Evolutionary conservation across 2,888 invertebrate species (phyloP).

Genomic region (Conus canariensis): DNA sequence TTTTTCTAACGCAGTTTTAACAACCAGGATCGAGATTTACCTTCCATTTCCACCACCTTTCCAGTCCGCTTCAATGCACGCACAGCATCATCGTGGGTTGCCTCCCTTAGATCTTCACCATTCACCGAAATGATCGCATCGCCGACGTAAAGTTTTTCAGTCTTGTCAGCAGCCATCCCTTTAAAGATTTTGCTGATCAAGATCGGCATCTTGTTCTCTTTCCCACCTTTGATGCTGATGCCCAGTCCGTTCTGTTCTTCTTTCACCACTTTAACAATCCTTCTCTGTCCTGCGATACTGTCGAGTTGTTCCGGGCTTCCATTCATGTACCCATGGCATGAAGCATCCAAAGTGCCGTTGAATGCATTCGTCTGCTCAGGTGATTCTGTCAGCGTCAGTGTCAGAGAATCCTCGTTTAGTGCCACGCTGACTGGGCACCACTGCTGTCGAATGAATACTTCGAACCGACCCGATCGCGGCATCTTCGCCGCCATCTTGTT

Average conservation of each 20-base stretch:
- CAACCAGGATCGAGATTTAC: conserved; percentile 81
- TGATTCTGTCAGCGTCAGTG: conserved; percentile 90
- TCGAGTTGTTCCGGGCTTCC: conserved; percentile 64
- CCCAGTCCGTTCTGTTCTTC: conserved; percentile 98
- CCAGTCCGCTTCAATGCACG: conserved; percentile 97
- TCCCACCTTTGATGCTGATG: conserved; percentile 98
- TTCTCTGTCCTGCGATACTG: conserved; percentile 85
- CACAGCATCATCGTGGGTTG: conserved; percentile 99
- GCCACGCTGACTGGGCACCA: conserved; percentile 96
- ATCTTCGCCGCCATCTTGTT: conserved; percentile 73
- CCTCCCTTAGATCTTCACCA: conserved; percentile 96
- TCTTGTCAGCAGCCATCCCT: conserved; percentile 98
- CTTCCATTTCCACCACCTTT: conserved; percentile 98
- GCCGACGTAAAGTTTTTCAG: conserved; percentile 97
- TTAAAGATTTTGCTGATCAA: conserved; percentile 98
- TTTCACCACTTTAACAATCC: conserved; percentile 93
- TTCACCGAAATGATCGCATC: conserved; percentile 99
- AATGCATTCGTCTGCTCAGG: conserved; percentile 66
- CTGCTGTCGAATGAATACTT: conserved; percentile 93
- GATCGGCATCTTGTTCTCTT: conserved; percentile 99
- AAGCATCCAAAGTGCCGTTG: conserved; percentile 77
- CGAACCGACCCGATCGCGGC: conserved; percentile 88
- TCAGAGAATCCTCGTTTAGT: conserved; percentile 93
- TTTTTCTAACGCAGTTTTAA: no score
- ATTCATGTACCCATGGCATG: conserved; percentile 53